Evolutionary conservation across 1,140 invertebrate genomes (phyloP), one percentile per base, ranked within the genome.

Genomic region (Pseudomyrmex concolor): DNA sequence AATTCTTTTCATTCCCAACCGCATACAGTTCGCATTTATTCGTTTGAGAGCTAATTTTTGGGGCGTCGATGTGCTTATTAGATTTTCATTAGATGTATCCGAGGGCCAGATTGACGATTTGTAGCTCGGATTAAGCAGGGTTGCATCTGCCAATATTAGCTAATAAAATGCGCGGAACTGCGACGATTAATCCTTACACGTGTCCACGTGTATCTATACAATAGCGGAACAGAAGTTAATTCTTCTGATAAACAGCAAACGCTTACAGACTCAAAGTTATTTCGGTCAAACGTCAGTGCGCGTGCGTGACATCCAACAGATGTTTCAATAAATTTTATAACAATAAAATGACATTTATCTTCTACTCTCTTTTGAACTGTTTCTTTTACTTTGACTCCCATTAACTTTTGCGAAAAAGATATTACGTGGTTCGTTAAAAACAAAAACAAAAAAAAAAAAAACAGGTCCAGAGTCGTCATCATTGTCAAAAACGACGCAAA

Each of bases 21-120:
- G 12, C 9, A 13, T 25, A 67, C 34, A 34, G 5, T 34, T 34
- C 83, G 63, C 73, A 88, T 88, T 89, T 89, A 90, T 91, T 91
- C 89, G 72, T 90, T 89, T 70, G 86, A 70, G 89, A 70, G 89
- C 74, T 92, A 90, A 92, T 93, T 91, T 89, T 87, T 90, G 83
- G 88, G 87, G 89, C 90, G 87, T 90, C 83, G 74, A 90, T 68
- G 64, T 77, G 64, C 82, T 83, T 86, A 92, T 91, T 91, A 89
- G 89, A 87, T 81, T 60, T 81, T 78, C 57, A 77, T 34, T 70
- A 70, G n/a, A n/a, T 66, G 90, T 92, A 90, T 5, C 34, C 34
- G 81, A n/a, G n/a, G 89, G 91, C 89, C 88, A 90, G 90, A 92
- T 93, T 87, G 89, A 83, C 64, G 89, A 34, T 34, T 90, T 74